Evolutionary conservation across 2,888 invertebrate genomes (phyloP), one percentile per base, ranked within the genome.

Genomic region (Coelinius sp.): DNA sequence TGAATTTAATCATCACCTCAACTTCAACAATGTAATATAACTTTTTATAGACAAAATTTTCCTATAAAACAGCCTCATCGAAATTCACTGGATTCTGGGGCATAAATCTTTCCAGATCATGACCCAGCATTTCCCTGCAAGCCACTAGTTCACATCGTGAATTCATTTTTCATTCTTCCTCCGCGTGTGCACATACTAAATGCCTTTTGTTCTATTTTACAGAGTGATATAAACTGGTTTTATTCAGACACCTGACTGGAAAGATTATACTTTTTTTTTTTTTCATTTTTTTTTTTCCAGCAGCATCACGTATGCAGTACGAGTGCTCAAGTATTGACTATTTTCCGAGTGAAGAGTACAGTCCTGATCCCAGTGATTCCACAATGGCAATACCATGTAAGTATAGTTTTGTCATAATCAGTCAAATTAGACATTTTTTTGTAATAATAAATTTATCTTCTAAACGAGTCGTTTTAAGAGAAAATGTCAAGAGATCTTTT

Each of bases 321-420:
- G 90, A 92, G 79, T 96, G 96, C 88, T 90, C 92, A 84, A 93
- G 93, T 88, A 96, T 97, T 80, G 95, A 97, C 84, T 96, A 96
- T 88, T 96, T 97, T 86, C 93, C 96, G 7, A 90, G 93, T 82
- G 95, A 95, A 82, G 94, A 94, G 81, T 96, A 96, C 89, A 92
- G 93, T 79, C 94, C 96, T 12, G 96, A 97, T 88, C 94, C 94
- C 0, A 93, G 93, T 83, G 96, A 97, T 87, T 96, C 96, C 7
- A 95, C 96, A n/a, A 93, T 94, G 89, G 96, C 96, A 25, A 96
- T 97, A 89, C 96, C 96, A 86, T 96, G 97, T 97, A 91, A 95
- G 96, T n/a, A n/a, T n/a, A n/a, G n/a, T n/a, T n/a, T n/a, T n/a
- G n/a, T n/a, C n/a, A n/a, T n/a, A n/a, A n/a, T n/a, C n/a, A n/a